Evolutionary conservation across 1,140 invertebrate species (phyloP).

Genomic region (Tetramorium simillimum): DNA sequence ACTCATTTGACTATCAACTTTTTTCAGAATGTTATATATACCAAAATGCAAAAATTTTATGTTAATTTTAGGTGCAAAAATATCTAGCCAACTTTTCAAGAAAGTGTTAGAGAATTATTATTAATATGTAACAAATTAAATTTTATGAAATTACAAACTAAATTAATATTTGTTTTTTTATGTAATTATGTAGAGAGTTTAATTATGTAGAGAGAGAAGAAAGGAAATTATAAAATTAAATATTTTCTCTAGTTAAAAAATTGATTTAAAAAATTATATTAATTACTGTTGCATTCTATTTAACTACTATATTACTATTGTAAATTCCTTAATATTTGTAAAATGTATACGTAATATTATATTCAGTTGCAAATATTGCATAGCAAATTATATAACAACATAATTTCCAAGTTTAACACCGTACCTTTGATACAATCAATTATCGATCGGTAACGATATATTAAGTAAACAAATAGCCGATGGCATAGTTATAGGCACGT

Average conservation of each 20-base stretch:
- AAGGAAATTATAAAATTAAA: not conserved
- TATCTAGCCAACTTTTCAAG: not conserved
- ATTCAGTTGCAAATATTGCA: conserved; percentile 15
- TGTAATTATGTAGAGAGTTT: not conserved
- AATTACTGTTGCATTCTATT: not conserved
- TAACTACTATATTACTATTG: not conserved
- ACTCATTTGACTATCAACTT: not conserved
- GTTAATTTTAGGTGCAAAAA: not conserved
- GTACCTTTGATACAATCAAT: conserved; percentile 40
- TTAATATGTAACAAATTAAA: not conserved
- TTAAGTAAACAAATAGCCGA: conserved; percentile 37
- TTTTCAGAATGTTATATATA: conserved; percentile 1
- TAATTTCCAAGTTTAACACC: conserved; percentile 42
- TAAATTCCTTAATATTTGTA: conserved; percentile 18
- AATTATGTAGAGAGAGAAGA: not conserved
- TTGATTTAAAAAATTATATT: not conserved
- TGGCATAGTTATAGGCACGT: not conserved
- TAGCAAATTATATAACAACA: not conserved
- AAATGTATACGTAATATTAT: not conserved
- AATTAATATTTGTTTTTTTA: not conserved
- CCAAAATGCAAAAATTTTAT: not conserved
- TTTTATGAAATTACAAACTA: not conserved
- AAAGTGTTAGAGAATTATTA: not conserved
- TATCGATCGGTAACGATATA: conserved; percentile 28
- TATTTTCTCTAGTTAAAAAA: not conserved